Evolutionary conservation across 2,113 vertebrate species (phyloP).

Genomic region (Thamnophis sirtalis): DNA sequence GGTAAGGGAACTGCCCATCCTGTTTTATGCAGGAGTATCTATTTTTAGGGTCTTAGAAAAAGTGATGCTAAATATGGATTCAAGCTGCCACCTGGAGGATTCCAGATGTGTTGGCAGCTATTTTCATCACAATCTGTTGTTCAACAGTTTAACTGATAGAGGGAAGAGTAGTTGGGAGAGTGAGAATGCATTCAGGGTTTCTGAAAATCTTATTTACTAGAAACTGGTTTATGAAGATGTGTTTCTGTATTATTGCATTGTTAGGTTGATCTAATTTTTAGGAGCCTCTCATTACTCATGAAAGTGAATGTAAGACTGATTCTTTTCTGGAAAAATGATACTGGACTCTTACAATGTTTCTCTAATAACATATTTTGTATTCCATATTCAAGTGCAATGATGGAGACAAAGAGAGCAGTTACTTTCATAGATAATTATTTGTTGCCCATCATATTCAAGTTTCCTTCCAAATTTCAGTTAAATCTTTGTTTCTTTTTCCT

Average conservation of each 20-base stretch:
- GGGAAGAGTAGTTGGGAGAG: not conserved
- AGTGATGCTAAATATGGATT: conserved; percentile 31
- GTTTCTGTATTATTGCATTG: not conserved
- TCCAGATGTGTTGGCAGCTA: conserved; percentile 15
- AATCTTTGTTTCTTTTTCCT: not conserved
- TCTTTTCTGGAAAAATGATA: not conserved
- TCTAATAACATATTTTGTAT: not conserved
- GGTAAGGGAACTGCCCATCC: not conserved
- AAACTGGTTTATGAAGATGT: not conserved
- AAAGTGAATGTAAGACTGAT: not conserved
- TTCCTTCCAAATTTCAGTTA: not conserved
- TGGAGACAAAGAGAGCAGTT: not conserved
- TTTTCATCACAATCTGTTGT: not conserved
- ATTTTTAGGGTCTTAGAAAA: not conserved
- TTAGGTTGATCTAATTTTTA: not conserved
- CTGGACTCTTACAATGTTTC: not conserved
- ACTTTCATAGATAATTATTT: not conserved
- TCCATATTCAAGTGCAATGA: not conserved
- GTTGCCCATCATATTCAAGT: not conserved
- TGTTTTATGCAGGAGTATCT: not conserved
- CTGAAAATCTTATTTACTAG: not conserved
- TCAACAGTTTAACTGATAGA: not conserved
- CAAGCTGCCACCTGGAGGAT: conserved; percentile 63
- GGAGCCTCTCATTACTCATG: not conserved
- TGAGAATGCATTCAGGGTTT: not conserved